These are phyloP conservation scores for Minunthozetes semirufus DNA, from an alignment of 2,888 invertebrate genomes.

Conservation along the genomic window DNA sequence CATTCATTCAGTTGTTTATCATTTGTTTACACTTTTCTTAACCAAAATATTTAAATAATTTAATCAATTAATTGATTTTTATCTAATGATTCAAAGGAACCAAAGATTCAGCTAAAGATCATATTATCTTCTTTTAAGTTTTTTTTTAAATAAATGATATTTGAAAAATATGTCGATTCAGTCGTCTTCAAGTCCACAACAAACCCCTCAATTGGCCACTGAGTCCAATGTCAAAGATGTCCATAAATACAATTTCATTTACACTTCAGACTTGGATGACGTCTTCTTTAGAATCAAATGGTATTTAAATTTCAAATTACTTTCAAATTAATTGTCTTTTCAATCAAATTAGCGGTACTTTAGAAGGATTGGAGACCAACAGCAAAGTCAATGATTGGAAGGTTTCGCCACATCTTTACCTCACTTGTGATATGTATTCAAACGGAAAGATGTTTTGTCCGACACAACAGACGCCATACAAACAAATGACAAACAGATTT, in stretches of 20 bases:
- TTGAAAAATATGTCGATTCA: constrained; percentile 12
- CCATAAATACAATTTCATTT: constrained; percentile 38
- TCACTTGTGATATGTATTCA: constrained; percentile 73
- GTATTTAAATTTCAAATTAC: constrained; percentile 3
- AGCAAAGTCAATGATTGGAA: neutral
- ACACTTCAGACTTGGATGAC: constrained; percentile 40
- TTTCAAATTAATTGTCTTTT: constrained; percentile 11
- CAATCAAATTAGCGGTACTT: constrained; percentile 64
- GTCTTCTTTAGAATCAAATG: constrained; percentile 39
- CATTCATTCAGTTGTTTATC: neutral
- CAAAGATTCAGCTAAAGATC: no score
- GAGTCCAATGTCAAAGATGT: constrained; percentile 9
- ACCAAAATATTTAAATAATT: neutral
- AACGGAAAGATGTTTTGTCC: constrained; percentile 73
- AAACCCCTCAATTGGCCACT: neutral
- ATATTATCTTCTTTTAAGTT: neutral
- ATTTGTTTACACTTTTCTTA: neutral
- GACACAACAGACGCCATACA: constrained; percentile 82
- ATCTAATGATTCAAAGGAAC: no score
- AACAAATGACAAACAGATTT: constrained; percentile 85
- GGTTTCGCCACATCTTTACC: constrained; percentile 56
- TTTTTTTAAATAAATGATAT: neutral
- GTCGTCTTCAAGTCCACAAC: neutral
- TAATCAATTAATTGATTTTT: no score
- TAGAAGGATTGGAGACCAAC: constrained; percentile 62